Base-by-base conservation (phyloP, 64 coral and sea anemone species). In the Orbicella faveolata region DNA sequence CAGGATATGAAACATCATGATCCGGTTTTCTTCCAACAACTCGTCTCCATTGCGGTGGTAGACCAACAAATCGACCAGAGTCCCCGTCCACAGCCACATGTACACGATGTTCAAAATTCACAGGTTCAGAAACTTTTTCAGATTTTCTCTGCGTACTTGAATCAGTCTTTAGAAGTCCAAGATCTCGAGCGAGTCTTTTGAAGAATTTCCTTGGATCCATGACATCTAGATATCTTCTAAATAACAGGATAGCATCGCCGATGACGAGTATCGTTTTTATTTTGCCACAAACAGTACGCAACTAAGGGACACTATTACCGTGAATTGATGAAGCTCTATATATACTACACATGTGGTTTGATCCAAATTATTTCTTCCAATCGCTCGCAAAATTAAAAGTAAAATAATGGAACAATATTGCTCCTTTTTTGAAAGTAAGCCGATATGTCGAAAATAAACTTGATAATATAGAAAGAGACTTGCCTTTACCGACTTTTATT, bases 1-100 rank as follows among this genome's bases (percentile, higher is more conserved):
- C 37, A 72, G 36, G 4, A 15, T 20, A 6, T 21, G 37, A 52
- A 85, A 30, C 9, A 30, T 44, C 39, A 48, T 6, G 44, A 52
- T 41, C 36, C 23, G 37, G 21, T 33, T 72, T 85, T 52, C 30
- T 85, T 10, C 21, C 82, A 52, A 85, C 64, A 18, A 85, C 21
- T 30, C n/a, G 82, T 85, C 48, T 83, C 89, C 89, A 91, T 62
- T 91, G 89, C 17, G 57, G 80, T 34, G 89, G 89, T 20, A 91
- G 75, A 76, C 89, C 89, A 65, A 85, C 36, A 13, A 76, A 91
- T 52, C 82, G 59, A 6, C 80, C 89, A 64, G 70, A 84, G 20
- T 85, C 51, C 37, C 73, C 51, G 18, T 91, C 89, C 74, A 85
- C 34, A 13, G 82, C 44, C 9, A 91, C 89, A 68, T 91, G 89